Percentiles rank a stretch among this genome's conserved stretches.
These are phyloP conservation scores for Ardeotis arabs DNA, from an alignment of 2,113 vertebrate genomes.

Conservation along the genomic window DNA sequence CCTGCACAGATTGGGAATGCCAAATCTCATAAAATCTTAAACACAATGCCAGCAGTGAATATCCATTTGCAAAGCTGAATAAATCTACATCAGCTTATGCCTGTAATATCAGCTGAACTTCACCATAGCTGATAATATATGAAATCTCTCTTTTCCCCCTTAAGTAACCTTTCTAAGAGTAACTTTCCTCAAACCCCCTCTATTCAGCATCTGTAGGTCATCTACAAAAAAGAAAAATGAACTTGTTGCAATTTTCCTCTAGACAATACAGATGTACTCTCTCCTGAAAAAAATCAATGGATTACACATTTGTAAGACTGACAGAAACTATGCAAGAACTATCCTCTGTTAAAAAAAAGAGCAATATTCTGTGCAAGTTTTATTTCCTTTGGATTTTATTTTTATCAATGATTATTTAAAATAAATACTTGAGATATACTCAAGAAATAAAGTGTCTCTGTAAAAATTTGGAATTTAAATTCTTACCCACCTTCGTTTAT, in stretches of 20 bases:
- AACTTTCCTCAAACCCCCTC: not conserved
- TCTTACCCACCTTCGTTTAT: not conserved
- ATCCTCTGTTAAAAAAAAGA: not conserved
- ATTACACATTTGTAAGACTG: not conserved
- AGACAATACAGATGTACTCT: not conserved
- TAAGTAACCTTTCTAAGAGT: not conserved
- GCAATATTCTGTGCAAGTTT: not conserved
- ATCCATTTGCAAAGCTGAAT: not conserved
- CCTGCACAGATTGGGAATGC: not conserved
- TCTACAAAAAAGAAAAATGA: not conserved
- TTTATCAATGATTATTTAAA: not conserved
- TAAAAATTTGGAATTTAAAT: not conserved
- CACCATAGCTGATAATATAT: not conserved
- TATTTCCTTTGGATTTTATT: not conserved
- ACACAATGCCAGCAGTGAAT: not conserved
- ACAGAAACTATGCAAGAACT: not conserved
- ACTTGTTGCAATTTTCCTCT: not conserved
- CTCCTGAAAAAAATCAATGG: not conserved
- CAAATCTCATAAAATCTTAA: not conserved
- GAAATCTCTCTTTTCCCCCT: not conserved
- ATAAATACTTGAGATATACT: not conserved
- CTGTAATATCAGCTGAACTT: not conserved
- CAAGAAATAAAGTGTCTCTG: not conserved
- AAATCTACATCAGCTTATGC: not conserved
- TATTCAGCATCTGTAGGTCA: not conserved